Evolutionary conservation across 1,140 invertebrate genomes (phyloP).

Genomic region (Drosophila bifasciata): DNA sequence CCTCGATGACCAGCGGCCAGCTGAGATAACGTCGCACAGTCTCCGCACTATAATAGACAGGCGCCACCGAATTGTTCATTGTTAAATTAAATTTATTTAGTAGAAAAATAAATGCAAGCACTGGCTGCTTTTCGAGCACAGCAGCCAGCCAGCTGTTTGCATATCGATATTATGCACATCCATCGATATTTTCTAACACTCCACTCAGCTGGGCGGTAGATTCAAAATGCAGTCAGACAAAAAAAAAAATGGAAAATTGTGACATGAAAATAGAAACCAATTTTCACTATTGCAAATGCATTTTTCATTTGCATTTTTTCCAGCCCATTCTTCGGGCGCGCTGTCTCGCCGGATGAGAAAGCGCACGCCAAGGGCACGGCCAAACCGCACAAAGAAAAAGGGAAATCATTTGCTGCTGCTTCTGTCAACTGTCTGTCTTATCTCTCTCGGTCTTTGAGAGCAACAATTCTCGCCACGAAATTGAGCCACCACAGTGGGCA

Average conservation of each 20-base stretch:
- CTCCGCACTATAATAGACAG: conserved; percentile 43
- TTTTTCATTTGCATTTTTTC: conserved; percentile 58
- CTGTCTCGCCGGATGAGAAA: conserved; percentile 31
- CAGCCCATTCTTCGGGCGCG: conserved; percentile 46
- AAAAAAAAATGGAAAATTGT: conserved; percentile 19
- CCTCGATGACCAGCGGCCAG: conserved; percentile 69
- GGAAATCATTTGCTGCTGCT: conserved; percentile 23
- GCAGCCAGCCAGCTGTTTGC: no score
- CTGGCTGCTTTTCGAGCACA: no score
- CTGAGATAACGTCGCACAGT: conserved; percentile 54
- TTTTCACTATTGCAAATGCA: conserved; percentile 31
- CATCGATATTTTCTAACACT: no score
- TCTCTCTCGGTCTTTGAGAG: conserved; percentile 21
- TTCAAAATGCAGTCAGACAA: no score
- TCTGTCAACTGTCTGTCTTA: conserved; percentile 42
- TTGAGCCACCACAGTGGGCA: conserved; percentile 35
- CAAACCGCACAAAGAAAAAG: conserved; percentile 36
- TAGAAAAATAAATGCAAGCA: no score
- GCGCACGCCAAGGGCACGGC: conserved; percentile 43
- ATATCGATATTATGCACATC: no score
- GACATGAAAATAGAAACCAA: conserved; percentile 21
- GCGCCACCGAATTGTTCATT: conserved; percentile 13
- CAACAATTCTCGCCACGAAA: conserved; percentile 62
- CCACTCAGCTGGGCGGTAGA: no score
- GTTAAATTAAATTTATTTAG: no score